Evolutionary conservation across 2,888 invertebrate species (phyloP), one percentile per base, ranked within the genome.

Genomic region (Habroteleia sp.): DNA sequence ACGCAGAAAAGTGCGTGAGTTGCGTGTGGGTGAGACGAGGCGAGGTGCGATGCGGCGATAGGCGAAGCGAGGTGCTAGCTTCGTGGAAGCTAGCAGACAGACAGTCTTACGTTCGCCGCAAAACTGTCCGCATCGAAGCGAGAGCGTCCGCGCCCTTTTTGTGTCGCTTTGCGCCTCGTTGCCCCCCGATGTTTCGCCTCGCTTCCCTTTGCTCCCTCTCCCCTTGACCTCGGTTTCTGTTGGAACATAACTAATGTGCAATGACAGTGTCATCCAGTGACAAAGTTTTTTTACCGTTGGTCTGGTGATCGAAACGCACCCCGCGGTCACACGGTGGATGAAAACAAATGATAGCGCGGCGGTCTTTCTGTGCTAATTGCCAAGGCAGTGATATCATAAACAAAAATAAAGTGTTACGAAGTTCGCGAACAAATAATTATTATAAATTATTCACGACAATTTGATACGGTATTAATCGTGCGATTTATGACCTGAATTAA

Each of bases 71-170:
- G 52, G 63, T 71, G 76, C 29, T 63, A 63, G 77, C 74, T 74
- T 74, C 58, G 60, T 77, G 71, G 71, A 77, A 66, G 50, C 66
- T 37, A 56, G 10, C 54, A 50, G 69, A 42, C 69, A 68, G 74
- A 74, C 77, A 77, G 77, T 77, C 68, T 68, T 60, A 58, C 69
- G 54, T 62, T 46, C 62, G 72, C 74, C 50, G 65, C 72, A 72
- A 65, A 58, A 60, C 68, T 46, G 77, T 44, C 62, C 69, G 77
- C 66, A 66, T 65, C 76, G 69, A 42, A 62, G 39, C 56, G 54
- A 42, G 58, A 50, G 68, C 31, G 29, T 42, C 52, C 69, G 54
- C 48, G 37, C 48, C 48, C 48, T 56, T 31, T 58, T 31, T 39
- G 33, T 27, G 27, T 66, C 65, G 50, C 60, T 63, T 46, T 23